Evolutionary conservation across 2,888 invertebrate species (phyloP), one percentile per base, ranked within the genome.

Genomic region (Dolomedes plantarius): DNA sequence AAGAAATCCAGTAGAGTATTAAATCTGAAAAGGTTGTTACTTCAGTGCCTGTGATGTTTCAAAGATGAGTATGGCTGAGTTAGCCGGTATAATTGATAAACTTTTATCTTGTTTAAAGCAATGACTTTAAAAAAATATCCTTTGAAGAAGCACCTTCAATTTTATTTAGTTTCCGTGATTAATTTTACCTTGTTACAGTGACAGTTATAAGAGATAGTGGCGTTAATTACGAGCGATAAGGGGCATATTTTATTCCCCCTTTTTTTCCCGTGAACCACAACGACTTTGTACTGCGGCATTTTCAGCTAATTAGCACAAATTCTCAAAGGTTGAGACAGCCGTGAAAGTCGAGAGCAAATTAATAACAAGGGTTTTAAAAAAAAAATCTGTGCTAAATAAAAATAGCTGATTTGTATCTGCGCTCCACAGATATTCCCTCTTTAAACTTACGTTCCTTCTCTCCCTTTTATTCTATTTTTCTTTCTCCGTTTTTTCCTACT

Each of bases 361-460:
- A 16, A 32, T 29, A 29, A 32, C 5, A 36, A 39, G 62, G 64
- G 41, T 11, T 11, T 41, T 29, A n/a, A 41, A 65, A 62, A 62
- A 62, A 56, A 69, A 62, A 71, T 41, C 27, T 75, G 50, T 31
- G 71, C 46, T 76, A 83, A 83, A 83, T 83, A 77, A 77, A 83
- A 83, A 83, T 83, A 83, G 83, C 83, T 46, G 83, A 83, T 83
- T 77, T 83, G 73, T 83, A 83, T 83, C 83, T 83, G 50, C 39
- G 11, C 13, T 41, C 71, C 31, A 29, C 46, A 46, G 16, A 16
- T n/a, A 46, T 39, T 67, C 28, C 73, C 65, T 29, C 65, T 73
- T 68, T 36, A 50, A 50, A 56, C 67, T 31, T 39, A 69, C 71
- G 23, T 39, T 78, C 39, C 27, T 65, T 71, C 6, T 67, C 27